Base-by-base conservation (phyloP, 2,113 vertebrate genomes). In the Thermophis baileyi region DNA sequence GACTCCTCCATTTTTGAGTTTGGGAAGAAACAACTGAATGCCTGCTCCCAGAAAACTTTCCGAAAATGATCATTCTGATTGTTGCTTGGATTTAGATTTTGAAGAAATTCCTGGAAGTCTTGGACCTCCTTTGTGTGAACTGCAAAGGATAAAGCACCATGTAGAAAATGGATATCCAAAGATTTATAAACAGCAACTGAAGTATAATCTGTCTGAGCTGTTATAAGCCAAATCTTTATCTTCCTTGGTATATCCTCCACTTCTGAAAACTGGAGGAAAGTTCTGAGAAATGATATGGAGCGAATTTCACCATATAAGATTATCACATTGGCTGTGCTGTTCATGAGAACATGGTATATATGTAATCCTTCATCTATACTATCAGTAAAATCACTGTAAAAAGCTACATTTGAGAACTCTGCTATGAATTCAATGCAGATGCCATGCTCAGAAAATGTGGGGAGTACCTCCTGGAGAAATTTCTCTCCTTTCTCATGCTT, bases 1-100 rank as follows among this genome's bases (percentile, higher is more conserved):
- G 1, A 27, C 0, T 2, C 1, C 25, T 27, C 25, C 0, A 1
- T n/a, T n/a, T n/a, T 5, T n/a, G 60, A 14, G 30, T 14, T 63
- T 63, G 60, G 0, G 0, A 63, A n/a, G 30, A 63, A 63, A 16
- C 60, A 63, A 2, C 0, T 2, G 0, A 63, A 63, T 63, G 60
- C 60, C 60, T 63, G 60, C 6, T 69, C 60, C 60, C 60, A 69
- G 0, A 69, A 69, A n/a, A 2, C 60, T 69, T 69, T 69, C 0
- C 1, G 60, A n/a, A 69, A 69, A 14, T n/a, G 1, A 69, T 69
- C 60, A 0, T 69, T 1, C 12, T 69, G 60, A 0, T 69, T n/a
- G 60, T n/a, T 69, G 11, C 0, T 69, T n/a, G 60, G 60, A n/a
- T 12, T 63, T 0, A 63, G 0, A 0, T 30, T 63, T 12, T 63